Base-by-base conservation (phyloP, 2,113 vertebrate species). In the Chionis minor region DNA sequence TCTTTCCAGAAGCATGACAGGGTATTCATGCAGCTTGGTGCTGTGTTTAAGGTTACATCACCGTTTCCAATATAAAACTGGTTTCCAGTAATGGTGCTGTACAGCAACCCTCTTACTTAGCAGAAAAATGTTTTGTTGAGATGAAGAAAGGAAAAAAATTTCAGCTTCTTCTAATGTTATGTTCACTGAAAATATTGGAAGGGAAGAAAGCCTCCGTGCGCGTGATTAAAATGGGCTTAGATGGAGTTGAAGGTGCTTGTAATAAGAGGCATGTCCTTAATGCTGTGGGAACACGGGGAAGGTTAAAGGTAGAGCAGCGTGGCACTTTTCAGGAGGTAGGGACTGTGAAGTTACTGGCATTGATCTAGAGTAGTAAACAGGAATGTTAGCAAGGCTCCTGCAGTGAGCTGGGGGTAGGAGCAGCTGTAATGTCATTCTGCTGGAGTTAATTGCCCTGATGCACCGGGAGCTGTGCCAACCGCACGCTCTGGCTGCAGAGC, bases 211-310 rank as follows among this genome's bases (percentile, higher is more conserved):
- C 13, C 9, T 85, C 33, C 0, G 0, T 38, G 16, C 52, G 28
- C 7, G 0, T 67, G 33, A 49, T 44, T 78, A 70, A 71, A 84
- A 55, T 14, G 19, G 20, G 14, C 5, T 63, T 54, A 47, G 26
- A 21, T 52, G 28, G n/a, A 69, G 44, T 69, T 85, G 23, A 23
- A 51, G 49, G 22, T 51, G 49, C 44, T 85, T 70, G 61, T 44
- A 75, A 4, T 32, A n/a, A 47, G 73, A 74, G 18, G 6, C 17
- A 6, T 2, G 30, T 52, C 40, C 13, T 5, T 26, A 13, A 40
- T 49, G 23, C 21, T 20, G 52, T 13, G 45, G 51, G 55, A 66
- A 38, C 0, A 0, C 10, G 49, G 18, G 14, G 72, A n/a, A 32
- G 52, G 5, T 44, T 63, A 10, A 87, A 86, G 49, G 27, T 18